Base-by-base conservation (phyloP, 2,888 invertebrate genomes). In the Heliconius ethilla region DNA sequence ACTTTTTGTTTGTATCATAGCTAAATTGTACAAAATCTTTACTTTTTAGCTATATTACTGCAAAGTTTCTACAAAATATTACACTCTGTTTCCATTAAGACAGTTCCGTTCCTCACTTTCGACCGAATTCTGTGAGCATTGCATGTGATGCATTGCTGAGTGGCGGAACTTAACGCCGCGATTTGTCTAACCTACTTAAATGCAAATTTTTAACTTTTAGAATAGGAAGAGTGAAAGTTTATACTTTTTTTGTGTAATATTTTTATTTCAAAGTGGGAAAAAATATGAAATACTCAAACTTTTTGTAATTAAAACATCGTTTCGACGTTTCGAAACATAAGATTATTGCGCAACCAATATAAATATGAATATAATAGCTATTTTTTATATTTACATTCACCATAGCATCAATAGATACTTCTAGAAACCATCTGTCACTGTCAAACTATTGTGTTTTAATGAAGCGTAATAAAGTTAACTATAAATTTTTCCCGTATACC, bases 381-480 rank as follows among this genome's bases (percentile, higher is more conserved):
- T 51, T 51, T 51, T 51, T 45, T 45, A 18, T 45, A 4, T 70
- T 62, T 27, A 62, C 9, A 10, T 70, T 62, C 10, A 62, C 9
- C 5, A 70, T 27, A n/a, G 11, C n/a, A 67, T 37, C 67, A 45
- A 27, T 15, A 69, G 15, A 69, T 25, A 69, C 37, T 25, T 69
- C 40, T 72, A 37, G 7, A 59, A n/a, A 51, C 76, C 37, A 76
- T 76, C 55, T 66, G 65, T 78, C 78, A 65, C 33, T 67, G 80
- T 75, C 75, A 66, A 40, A 51, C 74, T 74, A 80, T 80, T 80
- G 75, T 80, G 75, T 75, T 74, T 51, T 77, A 79, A 79, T 80
- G 74, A 76, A 65, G 51, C 73, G 15, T 76, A 73, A 74, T 78
- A 62, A 76, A 73, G 59, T 65, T 63, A 33, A 69, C 73, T 59